Evolutionary conservation across 2,113 vertebrate genomes (phyloP), one percentile per base, ranked within the genome.

Genomic region (Tragulus kanchil): DNA sequence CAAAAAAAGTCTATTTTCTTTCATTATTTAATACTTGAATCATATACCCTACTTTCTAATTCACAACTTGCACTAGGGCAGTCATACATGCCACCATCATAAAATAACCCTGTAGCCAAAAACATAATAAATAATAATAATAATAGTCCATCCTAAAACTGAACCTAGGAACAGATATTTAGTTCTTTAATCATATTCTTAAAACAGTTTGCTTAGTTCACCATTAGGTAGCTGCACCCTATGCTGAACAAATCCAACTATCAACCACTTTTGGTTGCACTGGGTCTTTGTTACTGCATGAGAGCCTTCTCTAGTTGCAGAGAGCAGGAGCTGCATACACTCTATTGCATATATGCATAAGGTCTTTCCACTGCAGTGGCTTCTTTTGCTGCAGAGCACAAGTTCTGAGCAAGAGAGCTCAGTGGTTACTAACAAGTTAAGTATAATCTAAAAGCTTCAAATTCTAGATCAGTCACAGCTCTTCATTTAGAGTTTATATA

Each of bases 71-170:
- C 3, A 86, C 61, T n/a, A 78, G 6, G 7, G 45, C 14, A 64
- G 25, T 64, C n/a, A 84, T 52, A 83, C 71, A 84, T 79, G 28
- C n/a, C 31, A 84, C 21, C 13, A 45, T 50, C 10, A 73, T 83
- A 94, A 87, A 89, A 89, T n/a, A 73, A 86, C 73, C n/a, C 64
- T 79, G 12, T 17, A 81, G 16, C 19, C 69, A 11, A 28, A 65
- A 97, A 78, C 56, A 45, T 89, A 79, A n/a, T 62, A 69, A 84
- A 26, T 17, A 88, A 93, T n/a, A n/a, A n/a, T n/a, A n/a, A n/a
- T n/a, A n/a, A n/a, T n/a, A n/a, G n/a, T 59, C 6, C 50, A 56
- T 81, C 5, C 42, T 73, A 58, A 92, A 77, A 62, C 11, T 54
- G 9, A 89, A 89, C 31, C 36, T 21, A 75, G 26, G 19, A 56